A percentile compares a stretch with the other conserved stretches of the same genome.
Evolutionary conservation across 1,140 invertebrate genomes (phyloP).

Genomic region (Diploscapter pachys): DNA sequence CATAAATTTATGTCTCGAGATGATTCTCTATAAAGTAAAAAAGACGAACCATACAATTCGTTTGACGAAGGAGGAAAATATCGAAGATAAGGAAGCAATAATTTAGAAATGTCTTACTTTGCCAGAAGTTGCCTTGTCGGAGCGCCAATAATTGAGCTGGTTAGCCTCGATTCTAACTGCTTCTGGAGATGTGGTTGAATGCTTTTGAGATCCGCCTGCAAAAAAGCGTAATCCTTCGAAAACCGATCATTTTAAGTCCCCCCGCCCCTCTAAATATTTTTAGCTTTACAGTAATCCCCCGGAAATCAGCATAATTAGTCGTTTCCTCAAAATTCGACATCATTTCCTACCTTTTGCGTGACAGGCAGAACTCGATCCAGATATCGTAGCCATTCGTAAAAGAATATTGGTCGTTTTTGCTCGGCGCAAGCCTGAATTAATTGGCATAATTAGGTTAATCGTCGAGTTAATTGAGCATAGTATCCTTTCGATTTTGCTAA

Average conservation of each 20-base stretch:
- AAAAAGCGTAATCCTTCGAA: conserved; percentile 45
- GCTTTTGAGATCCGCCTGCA: conserved; percentile 87
- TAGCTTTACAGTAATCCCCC: too few relatives aligned
- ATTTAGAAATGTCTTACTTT: background rate
- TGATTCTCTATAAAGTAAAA: too few relatives aligned
- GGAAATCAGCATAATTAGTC: too few relatives aligned
- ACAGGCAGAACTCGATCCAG: conserved; percentile 87
- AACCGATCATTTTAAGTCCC: too few relatives aligned
- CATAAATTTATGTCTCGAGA: too few relatives aligned
- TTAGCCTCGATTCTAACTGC: conserved; percentile 82
- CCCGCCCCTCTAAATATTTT: too few relatives aligned
- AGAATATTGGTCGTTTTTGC: conserved; percentile 86
- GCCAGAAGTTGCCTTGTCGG: conserved; percentile 81
- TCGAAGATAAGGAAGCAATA: too few relatives aligned
- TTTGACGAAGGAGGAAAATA: too few relatives aligned
- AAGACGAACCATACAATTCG: background rate
- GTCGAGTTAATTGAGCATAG: background rate
- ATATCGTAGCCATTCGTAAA: conserved; percentile 96
- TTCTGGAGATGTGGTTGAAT: conserved; percentile 91
- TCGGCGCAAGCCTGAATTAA: conserved; percentile 69
- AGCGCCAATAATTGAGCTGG: conserved; percentile 76
- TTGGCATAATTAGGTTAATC: background rate
- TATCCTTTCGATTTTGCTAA: background rate
- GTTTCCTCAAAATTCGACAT: too few relatives aligned
- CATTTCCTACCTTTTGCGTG: conserved; percentile 76